phyloP scores from a whole-genome alignment of 2,113 vertebrate genomes.

The Talpa occidentalis region DNA sequence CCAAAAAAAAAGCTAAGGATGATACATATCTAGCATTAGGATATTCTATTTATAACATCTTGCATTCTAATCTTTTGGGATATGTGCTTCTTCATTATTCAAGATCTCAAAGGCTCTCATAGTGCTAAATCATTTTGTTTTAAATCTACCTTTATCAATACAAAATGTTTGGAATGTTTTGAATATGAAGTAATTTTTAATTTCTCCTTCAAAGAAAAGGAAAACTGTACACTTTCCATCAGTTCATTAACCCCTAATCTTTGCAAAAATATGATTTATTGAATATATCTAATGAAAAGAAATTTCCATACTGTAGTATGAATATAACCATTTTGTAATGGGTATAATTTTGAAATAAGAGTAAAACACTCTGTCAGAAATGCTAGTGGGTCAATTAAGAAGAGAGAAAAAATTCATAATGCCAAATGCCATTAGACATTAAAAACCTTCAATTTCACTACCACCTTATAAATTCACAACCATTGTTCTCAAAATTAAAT shows the following conservation, averaged over 20 bases:
- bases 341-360: slow-evolving; percentile 51
- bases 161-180: neutral
- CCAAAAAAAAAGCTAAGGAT: neutral
- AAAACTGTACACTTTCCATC: neutral
- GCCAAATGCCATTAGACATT: neutral
- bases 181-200: slow-evolving; percentile 48
- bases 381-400: slow-evolving; percentile 13
- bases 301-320: slow-evolving; percentile 39
- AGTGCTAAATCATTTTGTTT: slow-evolving; percentile 46
- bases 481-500: slow-evolving; percentile 44
- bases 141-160: neutral
- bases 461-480: slow-evolving; percentile 8
- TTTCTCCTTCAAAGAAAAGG: slow-evolving; percentile 32
- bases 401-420: slow-evolving; percentile 12
- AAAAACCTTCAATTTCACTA: slow-evolving; percentile 34
- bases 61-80: neutral
- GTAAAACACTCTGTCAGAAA: slow-evolving; percentile 43
- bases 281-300: slow-evolving; percentile 34
- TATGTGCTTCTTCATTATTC: neutral
- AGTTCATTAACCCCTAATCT: neutral
- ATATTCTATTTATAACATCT: neutral
- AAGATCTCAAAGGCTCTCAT: neutral
- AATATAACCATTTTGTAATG: slow-evolving; percentile 32
- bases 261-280: slow-evolving; percentile 49
- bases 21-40: neutral